These are phyloP conservation scores for Ptychodera flava DNA, from an alignment of 35 echinoderm and acorn worm species.

Conservation along the genomic window DNA sequence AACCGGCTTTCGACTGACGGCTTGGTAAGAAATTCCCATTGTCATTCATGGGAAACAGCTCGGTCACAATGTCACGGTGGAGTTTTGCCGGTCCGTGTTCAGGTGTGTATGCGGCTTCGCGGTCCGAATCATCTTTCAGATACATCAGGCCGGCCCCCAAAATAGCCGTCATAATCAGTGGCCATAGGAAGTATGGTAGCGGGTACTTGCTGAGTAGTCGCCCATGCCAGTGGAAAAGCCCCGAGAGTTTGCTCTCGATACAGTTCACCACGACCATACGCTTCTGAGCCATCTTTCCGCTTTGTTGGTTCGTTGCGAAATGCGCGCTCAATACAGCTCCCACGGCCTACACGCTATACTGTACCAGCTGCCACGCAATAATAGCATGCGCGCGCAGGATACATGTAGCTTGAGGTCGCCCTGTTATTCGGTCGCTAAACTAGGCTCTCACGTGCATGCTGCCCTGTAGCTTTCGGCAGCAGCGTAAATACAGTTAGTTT, in stretches of 20 bases:
- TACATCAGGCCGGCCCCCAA: constrained; percentile 29
- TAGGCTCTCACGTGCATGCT: too few species aligned
- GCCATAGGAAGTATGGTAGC: constrained; percentile 5
- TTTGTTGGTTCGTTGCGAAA: background rate
- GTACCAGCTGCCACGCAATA: background rate
- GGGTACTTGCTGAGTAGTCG: background rate
- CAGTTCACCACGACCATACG: background rate
- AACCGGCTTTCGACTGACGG: background rate
- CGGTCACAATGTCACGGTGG: constrained; percentile 22
- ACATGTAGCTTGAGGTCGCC: background rate
- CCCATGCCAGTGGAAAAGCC: background rate
- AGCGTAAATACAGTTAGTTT: too few species aligned
- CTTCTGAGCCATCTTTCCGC: background rate
- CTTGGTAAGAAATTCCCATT: background rate
- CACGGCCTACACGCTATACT: too few species aligned
- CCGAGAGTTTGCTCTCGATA: background rate
- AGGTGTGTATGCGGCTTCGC: constrained; percentile 29
- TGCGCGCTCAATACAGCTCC: too few species aligned
- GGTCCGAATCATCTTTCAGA: constrained; percentile 3
- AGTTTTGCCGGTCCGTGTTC: constrained; percentile 18
- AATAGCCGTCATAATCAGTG: background rate
- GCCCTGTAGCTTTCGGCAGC: too few species aligned
- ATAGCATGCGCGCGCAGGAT: background rate
- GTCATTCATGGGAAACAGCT: constrained; percentile 8
- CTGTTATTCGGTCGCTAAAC: too few species aligned